Conservation (phyloP, 2,113 vertebrate genomes). For the Micromys minutus region DNA sequence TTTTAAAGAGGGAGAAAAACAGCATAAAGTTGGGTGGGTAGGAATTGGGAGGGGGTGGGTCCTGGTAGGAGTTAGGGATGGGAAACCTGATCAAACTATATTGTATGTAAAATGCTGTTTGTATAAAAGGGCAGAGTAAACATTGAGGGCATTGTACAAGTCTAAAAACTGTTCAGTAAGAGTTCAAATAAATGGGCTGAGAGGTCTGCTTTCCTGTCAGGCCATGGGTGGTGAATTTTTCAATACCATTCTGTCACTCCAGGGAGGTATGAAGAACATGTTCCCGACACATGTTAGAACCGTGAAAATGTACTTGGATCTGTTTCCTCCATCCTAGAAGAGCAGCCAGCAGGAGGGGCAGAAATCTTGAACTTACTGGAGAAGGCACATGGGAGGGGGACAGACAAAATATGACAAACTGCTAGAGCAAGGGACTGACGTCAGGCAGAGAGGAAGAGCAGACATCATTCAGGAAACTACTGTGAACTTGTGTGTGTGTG, state of each 20-base stretch:
- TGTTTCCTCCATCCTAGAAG: neutral
- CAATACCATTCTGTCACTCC: neutral
- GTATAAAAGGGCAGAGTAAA: neutral
- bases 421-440: neutral
- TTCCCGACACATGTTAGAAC: neutral
- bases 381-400: neutral
- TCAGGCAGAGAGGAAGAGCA: neutral
- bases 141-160: neutral
- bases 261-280: neutral
- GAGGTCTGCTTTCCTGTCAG: neutral
- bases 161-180: neutral
- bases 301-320: neutral
- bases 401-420: neutral
- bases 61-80: neutral
- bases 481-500: neutral
- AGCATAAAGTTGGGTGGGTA: neutral
- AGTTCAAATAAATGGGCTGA: constrained; percentile 1
- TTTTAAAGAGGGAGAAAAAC: neutral
- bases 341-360: neutral
- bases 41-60: neutral
- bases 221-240: neutral
- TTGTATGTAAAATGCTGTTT: neutral
- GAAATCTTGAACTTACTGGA: neutral
- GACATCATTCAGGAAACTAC: neutral
- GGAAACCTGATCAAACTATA: neutral